phyloP scores from a whole-genome alignment of 2,113 vertebrate genomes.

The Uria aalge region DNA sequence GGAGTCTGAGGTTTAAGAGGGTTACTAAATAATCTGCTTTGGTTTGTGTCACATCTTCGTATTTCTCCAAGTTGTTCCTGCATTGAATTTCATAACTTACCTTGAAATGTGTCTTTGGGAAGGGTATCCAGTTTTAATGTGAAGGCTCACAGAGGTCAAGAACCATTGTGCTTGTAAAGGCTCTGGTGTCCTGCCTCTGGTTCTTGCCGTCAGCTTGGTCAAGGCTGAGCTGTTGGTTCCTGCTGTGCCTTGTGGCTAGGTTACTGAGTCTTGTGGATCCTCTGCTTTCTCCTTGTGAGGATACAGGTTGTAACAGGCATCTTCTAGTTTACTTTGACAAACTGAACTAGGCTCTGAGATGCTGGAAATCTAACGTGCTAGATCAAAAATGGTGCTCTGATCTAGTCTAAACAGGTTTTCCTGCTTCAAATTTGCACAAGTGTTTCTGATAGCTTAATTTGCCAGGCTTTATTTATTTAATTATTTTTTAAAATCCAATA shows the following conservation, averaged over 20 bases:
- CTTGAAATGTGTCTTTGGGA: not conserved
- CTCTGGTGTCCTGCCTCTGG: not conserved
- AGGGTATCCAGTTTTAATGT: not conserved
- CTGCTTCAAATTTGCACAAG: not conserved
- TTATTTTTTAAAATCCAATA: not conserved
- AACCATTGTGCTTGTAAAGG: not conserved
- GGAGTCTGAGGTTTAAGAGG: not conserved
- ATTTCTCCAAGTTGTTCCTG: not conserved
- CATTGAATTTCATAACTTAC: not conserved
- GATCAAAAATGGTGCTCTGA: not conserved
- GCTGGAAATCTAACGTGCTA: not conserved
- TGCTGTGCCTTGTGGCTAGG: not conserved
- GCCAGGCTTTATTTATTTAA: not conserved
- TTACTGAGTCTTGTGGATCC: not conserved
- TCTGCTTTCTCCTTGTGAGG: not conserved
- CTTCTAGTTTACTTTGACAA: not conserved
- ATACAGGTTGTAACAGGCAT: not conserved
- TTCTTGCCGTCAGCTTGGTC: not conserved
- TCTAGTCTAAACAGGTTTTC: not conserved
- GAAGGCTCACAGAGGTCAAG: not conserved
- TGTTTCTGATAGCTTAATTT: not conserved
- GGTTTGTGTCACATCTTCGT: not conserved
- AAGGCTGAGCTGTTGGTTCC: not conserved
- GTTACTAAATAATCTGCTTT: not conserved
- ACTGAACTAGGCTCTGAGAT: not conserved